These are phyloP conservation scores for Myiothlypis coronata DNA, from an alignment of 2,797 vertebrate genomes.

Conservation along the genomic window DNA sequence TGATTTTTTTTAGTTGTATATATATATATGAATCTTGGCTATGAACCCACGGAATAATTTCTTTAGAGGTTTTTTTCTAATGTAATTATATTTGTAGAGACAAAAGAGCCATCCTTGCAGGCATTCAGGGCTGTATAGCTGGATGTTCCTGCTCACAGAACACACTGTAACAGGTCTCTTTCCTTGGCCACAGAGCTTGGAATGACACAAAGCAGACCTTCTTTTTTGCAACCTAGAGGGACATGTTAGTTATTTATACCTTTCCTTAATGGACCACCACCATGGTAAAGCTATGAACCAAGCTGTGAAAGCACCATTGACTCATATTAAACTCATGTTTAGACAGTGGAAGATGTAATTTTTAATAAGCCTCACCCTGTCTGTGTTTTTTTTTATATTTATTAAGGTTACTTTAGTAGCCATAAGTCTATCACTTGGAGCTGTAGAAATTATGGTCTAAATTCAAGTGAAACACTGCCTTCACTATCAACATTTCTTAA, in stretches of 20 bases:
- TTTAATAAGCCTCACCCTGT: slow-evolving; percentile 33
- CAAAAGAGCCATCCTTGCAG: not conserved
- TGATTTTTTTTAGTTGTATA: not conserved
- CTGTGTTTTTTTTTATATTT: slow-evolving; percentile 48
- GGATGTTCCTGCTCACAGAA: not conserved
- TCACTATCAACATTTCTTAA: not conserved
- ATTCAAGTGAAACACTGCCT: slow-evolving; percentile 11
- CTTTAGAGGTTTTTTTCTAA: not conserved
- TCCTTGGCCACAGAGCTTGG: not conserved
- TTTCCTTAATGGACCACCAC: slow-evolving; percentile 49
- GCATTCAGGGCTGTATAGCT: not conserved
- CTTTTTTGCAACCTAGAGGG: slow-evolving; percentile 22
- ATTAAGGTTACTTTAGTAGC: not conserved
- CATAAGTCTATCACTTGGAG: not conserved
- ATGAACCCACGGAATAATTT: not conserved
- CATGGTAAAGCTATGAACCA: not conserved
- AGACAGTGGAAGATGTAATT: slow-evolving; percentile 41
- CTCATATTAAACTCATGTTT: slow-evolving; percentile 42
- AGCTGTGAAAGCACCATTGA: slow-evolving; percentile 45
- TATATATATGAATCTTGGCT: not conserved
- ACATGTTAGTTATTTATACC: slow-evolving; percentile 42
- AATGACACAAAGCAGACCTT: slow-evolving; percentile 45
- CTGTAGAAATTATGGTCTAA: not conserved
- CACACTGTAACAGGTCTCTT: not conserved
- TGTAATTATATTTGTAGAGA: not conserved